Percentiles rank a stretch among this genome's conserved stretches.
phyloP scores from a whole-genome alignment of 2,113 vertebrate species.

The Amphilophus citrinellus region DNA sequence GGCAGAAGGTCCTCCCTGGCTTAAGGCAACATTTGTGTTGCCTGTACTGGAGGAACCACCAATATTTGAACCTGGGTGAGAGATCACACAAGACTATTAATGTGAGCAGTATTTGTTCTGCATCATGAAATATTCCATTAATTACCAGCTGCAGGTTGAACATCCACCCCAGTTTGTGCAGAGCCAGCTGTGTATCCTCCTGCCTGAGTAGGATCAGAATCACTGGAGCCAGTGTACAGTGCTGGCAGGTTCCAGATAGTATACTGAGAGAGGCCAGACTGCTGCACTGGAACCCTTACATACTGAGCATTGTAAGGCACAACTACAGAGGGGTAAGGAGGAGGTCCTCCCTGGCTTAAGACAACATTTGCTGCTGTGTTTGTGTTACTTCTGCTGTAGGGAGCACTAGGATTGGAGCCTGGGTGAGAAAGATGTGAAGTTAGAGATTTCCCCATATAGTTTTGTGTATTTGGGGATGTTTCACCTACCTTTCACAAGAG shows the following conservation, averaged over 20 bases:
- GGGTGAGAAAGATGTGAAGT: neutral
- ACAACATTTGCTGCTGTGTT: neutral
- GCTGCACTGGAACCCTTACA: neutral
- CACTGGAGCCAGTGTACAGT: neutral
- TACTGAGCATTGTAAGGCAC: fast-evolving
- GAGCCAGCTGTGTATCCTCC: fast-evolving
- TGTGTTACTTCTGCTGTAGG: fast-evolving
- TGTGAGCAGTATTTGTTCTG: no score
- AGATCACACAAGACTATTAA: neutral
- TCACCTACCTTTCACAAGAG: conserved; percentile 13
- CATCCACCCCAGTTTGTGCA: fast-evolving
- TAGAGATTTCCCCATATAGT: neutral
- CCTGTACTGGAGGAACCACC: neutral
- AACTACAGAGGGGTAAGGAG: neutral
- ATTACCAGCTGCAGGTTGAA: neutral
- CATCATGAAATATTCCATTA: neutral
- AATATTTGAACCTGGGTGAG: neutral
- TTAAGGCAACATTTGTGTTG: fast-evolving
- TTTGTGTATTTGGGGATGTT: neutral
- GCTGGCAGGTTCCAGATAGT: fast-evolving
- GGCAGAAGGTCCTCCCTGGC: neutral
- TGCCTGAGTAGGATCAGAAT: no score
- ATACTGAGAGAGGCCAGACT: neutral
- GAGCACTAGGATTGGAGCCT: neutral
- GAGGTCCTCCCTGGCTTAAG: neutral